Evolutionary conservation across 2,888 invertebrate species (phyloP), one percentile per base, ranked within the genome.

Genomic region (Saturnia japonica): DNA sequence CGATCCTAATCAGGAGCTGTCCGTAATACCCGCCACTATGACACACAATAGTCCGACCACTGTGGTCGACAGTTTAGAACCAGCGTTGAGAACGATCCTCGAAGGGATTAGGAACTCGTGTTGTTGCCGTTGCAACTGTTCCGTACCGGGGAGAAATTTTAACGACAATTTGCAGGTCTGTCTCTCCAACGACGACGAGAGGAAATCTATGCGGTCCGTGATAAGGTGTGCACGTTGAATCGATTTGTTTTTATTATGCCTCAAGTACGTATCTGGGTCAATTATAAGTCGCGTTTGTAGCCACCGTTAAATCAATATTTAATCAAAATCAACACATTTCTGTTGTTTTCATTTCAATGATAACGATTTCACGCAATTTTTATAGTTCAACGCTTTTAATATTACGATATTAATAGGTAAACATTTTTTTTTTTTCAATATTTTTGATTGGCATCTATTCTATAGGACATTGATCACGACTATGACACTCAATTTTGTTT

Each of bases 181-280:
- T 93, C 93, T 93, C 89, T 86, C 91, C 86, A 88, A 89, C 79
- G 88, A 89, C 81, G 89, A 91, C 84, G 90, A 93, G 86, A 94
- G 93, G 89, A 95, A 95, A 85, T 93, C 95, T 74, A 94, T 96
- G 93, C 94, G 95, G 76, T 96, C 96, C 54, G 95, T 96, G 74
- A 95, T 96, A 88, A 96, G 96, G 96, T 96, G 95, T 88, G 90
- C 86, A 85, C 77, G 71, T 81, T 78, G 79, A 85, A 85, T 87
- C 82, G 86, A 86, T 86, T 80, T 73, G 71, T 75, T 77, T 7
- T 60, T 60, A 60, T 14, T 78, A 72, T 71, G 72, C 74, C 74
- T 74, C 79, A 76, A 70, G 70, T n/a, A n/a, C n/a, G n/a, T 75
- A 82, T 78, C 72, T 77, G 77, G 80, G 80, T 78, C 79, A 75